Base-by-base conservation (phyloP, 2,797 vertebrate species). In the Pseudotriccus pelzelni region DNA sequence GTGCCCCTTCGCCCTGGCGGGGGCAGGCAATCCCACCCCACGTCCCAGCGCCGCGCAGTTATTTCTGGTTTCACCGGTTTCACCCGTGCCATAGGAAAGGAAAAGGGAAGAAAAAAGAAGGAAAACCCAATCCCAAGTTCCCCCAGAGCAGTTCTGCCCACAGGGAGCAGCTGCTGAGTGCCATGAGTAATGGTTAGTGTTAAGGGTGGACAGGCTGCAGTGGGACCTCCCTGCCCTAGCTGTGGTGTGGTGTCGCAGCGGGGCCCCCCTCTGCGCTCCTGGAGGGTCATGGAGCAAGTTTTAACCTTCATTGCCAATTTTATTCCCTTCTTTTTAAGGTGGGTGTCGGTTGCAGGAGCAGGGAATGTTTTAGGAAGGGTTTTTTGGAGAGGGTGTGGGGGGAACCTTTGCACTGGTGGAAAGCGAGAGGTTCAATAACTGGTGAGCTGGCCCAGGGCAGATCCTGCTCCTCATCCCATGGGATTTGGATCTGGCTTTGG, bases 1-100 rank as follows among this genome's bases (percentile, higher is more conserved):
- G 41, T 81, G 53, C 37, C 30, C 46, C 32, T 47, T 58, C 43
- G 62, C 52, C 77, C 77, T 64, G 78, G 67, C 77, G 67, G 79
- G 41, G 53, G 77, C 72, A 20, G 23, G 76, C 67, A 78, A 55
- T 88, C 70, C 92, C 80, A n/a, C 59, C 22, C 50, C 30, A 4
- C 10, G 59, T 68, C 62, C 47, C 55, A 52, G 63, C 2, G 4
- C 50, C 2, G 1, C 3, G 14, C 66, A 41, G 69, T 80, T 77
- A 12, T 27, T 66, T 86, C 89, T 80, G 46, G 53, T 84, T 81
- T 94, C 59, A 69, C 62, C 84, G 30, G 56, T 86, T 87, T 89
- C 56, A 75, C 66, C 88, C 49, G 82, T 36, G 49, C 86, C 70
- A 2, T 3, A 47, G 80, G 59, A 19, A 28, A 11, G 28, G 24